A percentile compares a stretch with the other conserved stretches of the same genome.
Evolutionary conservation across 2,113 vertebrate genomes (phyloP).

Genomic region (Haplochromis vanheusdeni): DNA sequence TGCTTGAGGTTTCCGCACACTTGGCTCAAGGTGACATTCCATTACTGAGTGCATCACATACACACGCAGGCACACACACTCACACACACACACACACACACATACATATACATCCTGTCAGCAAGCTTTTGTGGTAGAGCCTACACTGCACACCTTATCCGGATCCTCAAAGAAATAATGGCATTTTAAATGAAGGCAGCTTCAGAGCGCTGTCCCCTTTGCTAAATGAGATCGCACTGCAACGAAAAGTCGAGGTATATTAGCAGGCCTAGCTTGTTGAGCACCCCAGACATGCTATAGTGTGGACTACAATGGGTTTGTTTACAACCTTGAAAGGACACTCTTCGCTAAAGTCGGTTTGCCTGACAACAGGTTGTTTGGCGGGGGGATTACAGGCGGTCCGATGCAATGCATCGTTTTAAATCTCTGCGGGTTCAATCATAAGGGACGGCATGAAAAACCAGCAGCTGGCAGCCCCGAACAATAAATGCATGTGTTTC

Average conservation of each 20-base stretch:
- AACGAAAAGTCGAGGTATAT: constrained; percentile 22
- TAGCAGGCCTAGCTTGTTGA: constrained; percentile 58
- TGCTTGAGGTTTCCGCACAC: constrained; percentile 63
- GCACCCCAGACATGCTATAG: constrained; percentile 36
- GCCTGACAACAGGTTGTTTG: constrained; percentile 63
- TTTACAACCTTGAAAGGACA: constrained; percentile 60
- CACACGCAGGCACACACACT: background rate
- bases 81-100: background rate
- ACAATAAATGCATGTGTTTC: constrained; percentile 19
- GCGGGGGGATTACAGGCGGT: background rate
- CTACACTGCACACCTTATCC: background rate
- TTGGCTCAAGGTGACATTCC: constrained; percentile 76
- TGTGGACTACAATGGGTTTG: constrained; percentile 13
- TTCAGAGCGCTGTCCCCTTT: background rate
- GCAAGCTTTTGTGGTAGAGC: constrained; percentile 10
- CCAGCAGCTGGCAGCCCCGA: background rate
- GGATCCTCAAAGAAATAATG: background rate
- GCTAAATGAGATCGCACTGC: constrained; percentile 12
- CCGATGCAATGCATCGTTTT: background rate
- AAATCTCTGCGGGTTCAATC: background rate
- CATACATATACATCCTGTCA: constrained; percentile 13
- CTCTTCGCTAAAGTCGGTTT: constrained; percentile 1
- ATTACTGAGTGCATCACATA: constrained; percentile 45
- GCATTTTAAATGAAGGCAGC: background rate
- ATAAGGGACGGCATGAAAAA: background rate